A percentile compares a stretch with the other conserved stretches of the same genome.
phyloP scores from a whole-genome alignment of 2,797 vertebrate species.

The Lateolabrax maculatus region DNA sequence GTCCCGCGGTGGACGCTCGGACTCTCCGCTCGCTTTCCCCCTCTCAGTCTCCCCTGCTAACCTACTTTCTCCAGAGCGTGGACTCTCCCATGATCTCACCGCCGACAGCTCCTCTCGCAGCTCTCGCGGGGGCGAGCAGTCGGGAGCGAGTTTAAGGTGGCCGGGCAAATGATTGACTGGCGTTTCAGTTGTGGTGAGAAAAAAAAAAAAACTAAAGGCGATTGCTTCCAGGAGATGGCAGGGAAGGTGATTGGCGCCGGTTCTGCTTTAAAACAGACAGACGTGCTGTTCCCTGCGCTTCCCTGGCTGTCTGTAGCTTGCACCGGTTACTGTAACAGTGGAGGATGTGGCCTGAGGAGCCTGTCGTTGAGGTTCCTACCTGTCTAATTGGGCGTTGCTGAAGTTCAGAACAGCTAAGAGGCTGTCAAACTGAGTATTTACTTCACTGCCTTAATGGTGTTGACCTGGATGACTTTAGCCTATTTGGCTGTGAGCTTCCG shows the following conservation, averaged over 20 bases:
- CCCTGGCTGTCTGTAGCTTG: neutral
- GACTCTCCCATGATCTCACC: conserved; percentile 89
- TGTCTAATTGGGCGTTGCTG: neutral
- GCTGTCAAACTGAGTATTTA: neutral
- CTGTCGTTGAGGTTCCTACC: neutral
- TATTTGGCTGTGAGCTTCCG: neutral
- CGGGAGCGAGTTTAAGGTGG: conserved; percentile 83
- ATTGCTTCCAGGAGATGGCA: neutral
- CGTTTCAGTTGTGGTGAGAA: neutral
- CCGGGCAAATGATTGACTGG: conserved; percentile 19
- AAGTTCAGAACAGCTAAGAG: neutral
- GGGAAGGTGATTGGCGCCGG: neutral
- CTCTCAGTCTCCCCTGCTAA: conserved; percentile 87
- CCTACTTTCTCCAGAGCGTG: conserved; percentile 87
- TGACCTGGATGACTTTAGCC: neutral
- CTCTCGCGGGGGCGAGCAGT: conserved; percentile 79
- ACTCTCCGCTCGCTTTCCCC: conserved; percentile 74
- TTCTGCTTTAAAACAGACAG: conserved; percentile 37
- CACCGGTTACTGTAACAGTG: neutral
- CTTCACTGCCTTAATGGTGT: neutral
- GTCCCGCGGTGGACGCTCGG: conserved; percentile 71
- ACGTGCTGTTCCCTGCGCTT: neutral
- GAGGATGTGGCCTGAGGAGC: neutral
- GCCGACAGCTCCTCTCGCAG: conserved; percentile 74
- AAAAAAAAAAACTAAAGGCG: too few species aligned